Percentiles rank a stretch among this genome's conserved stretches.
Conservation (phyloP, 1,140 invertebrate genomes). For the Sminthurides bifidus region DNA sequence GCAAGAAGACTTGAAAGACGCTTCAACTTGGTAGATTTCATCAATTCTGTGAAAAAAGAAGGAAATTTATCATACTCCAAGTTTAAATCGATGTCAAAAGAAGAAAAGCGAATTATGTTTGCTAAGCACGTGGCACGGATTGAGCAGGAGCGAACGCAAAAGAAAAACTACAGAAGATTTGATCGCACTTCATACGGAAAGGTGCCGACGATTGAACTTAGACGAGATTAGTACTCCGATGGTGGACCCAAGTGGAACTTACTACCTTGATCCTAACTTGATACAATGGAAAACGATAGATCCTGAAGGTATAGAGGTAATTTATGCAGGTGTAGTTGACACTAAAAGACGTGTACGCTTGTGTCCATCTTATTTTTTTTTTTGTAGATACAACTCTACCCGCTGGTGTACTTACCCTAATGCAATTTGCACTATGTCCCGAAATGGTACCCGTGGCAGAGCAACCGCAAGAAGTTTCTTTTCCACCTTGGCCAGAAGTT, state of each 20-base stretch:
- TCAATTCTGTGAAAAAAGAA: too few species aligned
- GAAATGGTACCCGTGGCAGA: not conserved
- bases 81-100: slow-evolving; percentile 54
- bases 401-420: slow-evolving; percentile 17
- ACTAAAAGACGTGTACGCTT: not conserved
- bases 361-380: not conserved
- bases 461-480: slow-evolving; percentile 15
- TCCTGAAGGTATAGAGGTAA: slow-evolving; percentile 15
- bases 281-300: slow-evolving; percentile 42
- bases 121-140: slow-evolving; percentile 60
- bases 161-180: slow-evolving; percentile 47
- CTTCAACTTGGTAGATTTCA: too few species aligned
- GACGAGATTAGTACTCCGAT: slow-evolving; percentile 25
- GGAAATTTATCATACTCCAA: slow-evolving; percentile 39
- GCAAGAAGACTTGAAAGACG: too few species aligned
- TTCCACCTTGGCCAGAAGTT: slow-evolving; percentile 27
- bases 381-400: slow-evolving; percentile 27
- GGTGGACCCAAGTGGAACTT: slow-evolving; percentile 18
- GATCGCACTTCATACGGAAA: slow-evolving; percentile 50
- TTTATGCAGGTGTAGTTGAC: not conserved
- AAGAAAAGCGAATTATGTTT: slow-evolving; percentile 61
- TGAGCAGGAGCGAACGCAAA: slow-evolving; percentile 44
- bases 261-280: slow-evolving; percentile 45
- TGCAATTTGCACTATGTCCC: slow-evolving; percentile 14
- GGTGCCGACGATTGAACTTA: slow-evolving; percentile 35